These are phyloP conservation scores for Labia minor DNA, from an alignment of 2,888 invertebrate genomes.

Conservation along the genomic window DNA sequence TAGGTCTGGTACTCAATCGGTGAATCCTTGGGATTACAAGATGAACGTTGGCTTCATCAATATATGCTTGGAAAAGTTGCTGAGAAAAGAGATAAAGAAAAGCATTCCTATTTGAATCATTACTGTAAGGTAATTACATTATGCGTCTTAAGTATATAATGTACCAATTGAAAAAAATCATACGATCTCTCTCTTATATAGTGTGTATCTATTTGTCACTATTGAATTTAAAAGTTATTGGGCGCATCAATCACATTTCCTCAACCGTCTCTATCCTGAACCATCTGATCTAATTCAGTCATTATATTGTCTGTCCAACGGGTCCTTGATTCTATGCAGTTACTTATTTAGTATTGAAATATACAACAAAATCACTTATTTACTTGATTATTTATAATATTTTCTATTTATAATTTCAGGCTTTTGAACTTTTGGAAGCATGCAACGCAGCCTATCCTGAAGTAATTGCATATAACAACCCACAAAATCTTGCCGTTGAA, in stretches of 20 bases:
- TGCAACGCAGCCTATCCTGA: constrained; percentile 73
- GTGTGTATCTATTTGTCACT: no score
- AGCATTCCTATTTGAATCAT: constrained; percentile 62
- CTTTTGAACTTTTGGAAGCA: constrained; percentile 63
- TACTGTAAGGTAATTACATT: constrained; percentile 58
- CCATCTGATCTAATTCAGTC: no score
- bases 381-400: no score
- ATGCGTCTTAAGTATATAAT: constrained; percentile 9
- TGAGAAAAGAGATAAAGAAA: constrained; percentile 70
- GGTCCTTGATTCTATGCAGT: no score
- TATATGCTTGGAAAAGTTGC: constrained; percentile 94
- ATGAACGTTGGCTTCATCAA: constrained; percentile 85
- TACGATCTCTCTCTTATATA: constrained; percentile 14
- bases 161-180: background rate
- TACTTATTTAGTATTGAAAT: no score
- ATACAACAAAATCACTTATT: no score
- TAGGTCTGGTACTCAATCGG: constrained; percentile 39
- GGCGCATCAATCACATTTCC: no score
- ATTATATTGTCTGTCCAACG: no score
- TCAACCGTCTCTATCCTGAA: no score
- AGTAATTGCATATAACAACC: constrained; percentile 74
- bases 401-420: constrained; percentile 39
- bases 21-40: constrained; percentile 49
- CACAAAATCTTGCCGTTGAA: constrained; percentile 75
- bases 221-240: no score